phyloP scores from a whole-genome alignment of 2,888 invertebrate species.

The Meliscaeva auricollis region DNA sequence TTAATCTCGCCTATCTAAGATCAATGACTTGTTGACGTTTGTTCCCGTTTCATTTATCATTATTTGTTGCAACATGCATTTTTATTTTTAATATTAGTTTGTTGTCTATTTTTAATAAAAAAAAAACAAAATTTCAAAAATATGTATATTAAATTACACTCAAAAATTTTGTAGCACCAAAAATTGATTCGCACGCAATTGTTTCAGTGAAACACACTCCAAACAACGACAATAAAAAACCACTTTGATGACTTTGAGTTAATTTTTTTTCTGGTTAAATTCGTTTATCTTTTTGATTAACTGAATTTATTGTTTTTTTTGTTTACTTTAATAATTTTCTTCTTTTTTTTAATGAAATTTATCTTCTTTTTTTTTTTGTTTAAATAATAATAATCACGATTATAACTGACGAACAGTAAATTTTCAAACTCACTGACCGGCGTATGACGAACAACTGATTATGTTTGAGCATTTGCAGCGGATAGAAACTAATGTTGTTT shows the following conservation, averaged over 20 bases:
- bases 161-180: constrained; percentile 18
- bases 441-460: constrained; percentile 70
- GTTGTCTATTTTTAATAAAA: constrained; percentile 24
- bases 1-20: constrained; percentile 53
- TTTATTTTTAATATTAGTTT: neutral
- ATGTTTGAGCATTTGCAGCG: constrained; percentile 64
- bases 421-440: constrained; percentile 49
- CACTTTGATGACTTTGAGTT: constrained; percentile 16
- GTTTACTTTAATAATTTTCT: neutral
- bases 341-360: no score
- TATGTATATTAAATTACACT: constrained; percentile 19
- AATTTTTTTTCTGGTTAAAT: neutral
- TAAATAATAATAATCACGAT: neutral
- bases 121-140: neutral
- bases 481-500: constrained; percentile 62
- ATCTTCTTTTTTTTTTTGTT: neutral
- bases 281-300: no score
- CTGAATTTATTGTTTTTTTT: neutral
- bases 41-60: constrained; percentile 44
- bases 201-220: constrained; percentile 9
- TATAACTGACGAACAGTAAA: constrained; percentile 18
- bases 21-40: constrained; percentile 66
- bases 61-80: constrained; percentile 40
- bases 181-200: constrained; percentile 3
- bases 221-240: constrained; percentile 18